These are phyloP conservation scores for Stomorhina lunata DNA, from an alignment of 2,888 invertebrate genomes.

Conservation along the genomic window DNA sequence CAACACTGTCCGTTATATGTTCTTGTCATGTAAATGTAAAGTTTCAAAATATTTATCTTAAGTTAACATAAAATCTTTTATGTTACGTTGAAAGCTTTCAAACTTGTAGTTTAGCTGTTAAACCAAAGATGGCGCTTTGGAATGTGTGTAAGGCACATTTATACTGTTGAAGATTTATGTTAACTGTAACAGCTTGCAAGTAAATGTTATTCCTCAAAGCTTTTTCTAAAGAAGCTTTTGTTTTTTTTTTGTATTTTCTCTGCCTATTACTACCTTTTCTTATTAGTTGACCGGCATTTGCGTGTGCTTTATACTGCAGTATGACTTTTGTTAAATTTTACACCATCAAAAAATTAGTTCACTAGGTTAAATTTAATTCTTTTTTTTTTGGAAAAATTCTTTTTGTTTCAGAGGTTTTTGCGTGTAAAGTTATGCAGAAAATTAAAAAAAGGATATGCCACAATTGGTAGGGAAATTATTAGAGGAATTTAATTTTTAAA, in stretches of 20 bases:
- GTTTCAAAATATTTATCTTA: no score
- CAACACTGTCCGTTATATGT: no score
- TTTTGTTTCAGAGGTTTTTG: conserved; percentile 36
- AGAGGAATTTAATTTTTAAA: conserved; percentile 43
- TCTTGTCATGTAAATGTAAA: no score
- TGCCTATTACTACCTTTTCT: conserved; percentile 25
- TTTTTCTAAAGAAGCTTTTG: conserved; percentile 11
- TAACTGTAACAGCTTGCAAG: not conserved
- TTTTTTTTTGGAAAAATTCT: conserved; percentile 22
- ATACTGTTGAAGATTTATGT: not conserved
- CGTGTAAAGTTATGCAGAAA: conserved; percentile 32
- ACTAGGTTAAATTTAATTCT: conserved; percentile 58
- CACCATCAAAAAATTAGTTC: conserved; percentile 54
- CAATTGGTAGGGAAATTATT: conserved; percentile 53
- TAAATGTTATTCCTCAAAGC: not conserved
- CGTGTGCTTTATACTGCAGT: conserved; percentile 63
- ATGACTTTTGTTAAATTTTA: conserved; percentile 58
- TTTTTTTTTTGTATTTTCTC: not conserved
- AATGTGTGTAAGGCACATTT: not conserved
- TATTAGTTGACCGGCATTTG: conserved; percentile 56
- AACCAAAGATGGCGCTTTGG: not conserved
- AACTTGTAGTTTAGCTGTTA: not conserved
- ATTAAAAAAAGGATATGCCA: conserved; percentile 23
- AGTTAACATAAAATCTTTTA: no score
- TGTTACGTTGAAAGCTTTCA: no score